Evolutionary conservation across 2,888 invertebrate species (phyloP).

Genomic region (Syritta pipiens): DNA sequence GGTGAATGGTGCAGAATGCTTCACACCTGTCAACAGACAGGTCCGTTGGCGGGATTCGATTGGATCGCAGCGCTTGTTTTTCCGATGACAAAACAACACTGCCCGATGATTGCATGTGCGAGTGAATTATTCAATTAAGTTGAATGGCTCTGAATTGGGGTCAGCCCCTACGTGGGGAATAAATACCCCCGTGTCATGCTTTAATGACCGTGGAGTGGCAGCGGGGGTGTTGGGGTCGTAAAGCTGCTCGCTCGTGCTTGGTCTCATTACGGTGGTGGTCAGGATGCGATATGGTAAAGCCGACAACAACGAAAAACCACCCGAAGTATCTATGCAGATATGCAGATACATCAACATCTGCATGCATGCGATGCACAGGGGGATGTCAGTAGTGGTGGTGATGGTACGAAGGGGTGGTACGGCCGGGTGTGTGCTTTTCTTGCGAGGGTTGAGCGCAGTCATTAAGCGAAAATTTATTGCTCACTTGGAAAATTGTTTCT

Average conservation of each 20-base stretch:
- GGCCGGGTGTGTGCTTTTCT: neutral
- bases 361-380: slow-evolving; percentile 5
- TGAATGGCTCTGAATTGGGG: slow-evolving; percentile 54
- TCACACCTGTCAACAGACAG: slow-evolving; percentile 55
- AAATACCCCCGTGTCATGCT: slow-evolving; percentile 16
- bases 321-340: slow-evolving; percentile 18
- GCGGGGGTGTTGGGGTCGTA: slow-evolving; percentile 36
- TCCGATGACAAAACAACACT: slow-evolving; percentile 17
- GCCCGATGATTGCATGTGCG: slow-evolving; percentile 47
- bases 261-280: slow-evolving; percentile 59
- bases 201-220: slow-evolving; percentile 23
- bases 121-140: slow-evolving; percentile 65
- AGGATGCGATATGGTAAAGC: no score
- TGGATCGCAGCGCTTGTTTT: slow-evolving; percentile 12
- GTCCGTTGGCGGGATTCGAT: neutral
- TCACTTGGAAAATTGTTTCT: slow-evolving; percentile 67
- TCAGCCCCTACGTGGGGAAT: slow-evolving; percentile 37
- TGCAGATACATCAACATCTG: slow-evolving; percentile 42
- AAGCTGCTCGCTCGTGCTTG: slow-evolving; percentile 34
- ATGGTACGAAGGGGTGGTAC: neutral
- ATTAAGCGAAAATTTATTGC: slow-evolving; percentile 65
- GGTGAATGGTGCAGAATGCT: slow-evolving; percentile 24
- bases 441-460: slow-evolving; percentile 31
- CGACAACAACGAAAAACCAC: neutral
- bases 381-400: neutral